phyloP scores from a whole-genome alignment of 2,113 vertebrate genomes.

The Plestiodon gilberti region DNA sequence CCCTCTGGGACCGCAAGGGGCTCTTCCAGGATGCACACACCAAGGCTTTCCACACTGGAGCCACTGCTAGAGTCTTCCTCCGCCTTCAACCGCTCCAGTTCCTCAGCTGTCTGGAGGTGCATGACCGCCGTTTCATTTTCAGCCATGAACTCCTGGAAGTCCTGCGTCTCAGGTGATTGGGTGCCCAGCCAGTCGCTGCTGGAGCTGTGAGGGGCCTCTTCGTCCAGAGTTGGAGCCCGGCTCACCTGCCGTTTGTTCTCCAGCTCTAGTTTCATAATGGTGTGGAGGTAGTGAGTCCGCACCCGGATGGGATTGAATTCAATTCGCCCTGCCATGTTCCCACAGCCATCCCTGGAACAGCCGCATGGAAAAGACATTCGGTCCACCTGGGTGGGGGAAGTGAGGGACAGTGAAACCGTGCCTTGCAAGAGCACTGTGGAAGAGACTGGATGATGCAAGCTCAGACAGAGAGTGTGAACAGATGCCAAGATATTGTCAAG shows the following conservation, averaged over 20 bases:
- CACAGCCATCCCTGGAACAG: conserved; percentile 94
- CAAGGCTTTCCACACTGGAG: conserved; percentile 76
- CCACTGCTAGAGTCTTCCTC: conserved; percentile 83
- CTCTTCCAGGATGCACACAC: conserved; percentile 84
- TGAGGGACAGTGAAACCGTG: not conserved
- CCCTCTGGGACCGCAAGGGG: conserved; percentile 71
- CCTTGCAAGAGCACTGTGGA: not conserved
- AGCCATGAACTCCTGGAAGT: conserved; percentile 82
- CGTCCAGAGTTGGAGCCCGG: conserved; percentile 47
- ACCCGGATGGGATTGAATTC: conserved; percentile 97
- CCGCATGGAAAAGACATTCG: conserved; percentile 97
- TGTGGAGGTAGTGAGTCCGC: conserved; percentile 97
- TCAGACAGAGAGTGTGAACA: not conserved
- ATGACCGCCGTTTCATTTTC: conserved; percentile 91
- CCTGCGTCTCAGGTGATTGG: conserved; percentile 74
- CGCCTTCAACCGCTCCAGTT: conserved; percentile 88
- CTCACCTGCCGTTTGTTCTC: conserved; percentile 84
- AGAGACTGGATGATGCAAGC: not conserved
- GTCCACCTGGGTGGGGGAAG: conserved; percentile 84
- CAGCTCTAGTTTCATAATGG: conserved; percentile 96
- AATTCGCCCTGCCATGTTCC: conserved; percentile 89
- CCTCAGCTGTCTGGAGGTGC: conserved; percentile 94
- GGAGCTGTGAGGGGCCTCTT: conserved; percentile 60
- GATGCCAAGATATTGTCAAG: not conserved
- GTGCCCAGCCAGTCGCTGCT: conserved; percentile 67